These are phyloP conservation scores for Papilio demoleus DNA, from an alignment of 2,888 invertebrate species.

Conservation along the genomic window DNA sequence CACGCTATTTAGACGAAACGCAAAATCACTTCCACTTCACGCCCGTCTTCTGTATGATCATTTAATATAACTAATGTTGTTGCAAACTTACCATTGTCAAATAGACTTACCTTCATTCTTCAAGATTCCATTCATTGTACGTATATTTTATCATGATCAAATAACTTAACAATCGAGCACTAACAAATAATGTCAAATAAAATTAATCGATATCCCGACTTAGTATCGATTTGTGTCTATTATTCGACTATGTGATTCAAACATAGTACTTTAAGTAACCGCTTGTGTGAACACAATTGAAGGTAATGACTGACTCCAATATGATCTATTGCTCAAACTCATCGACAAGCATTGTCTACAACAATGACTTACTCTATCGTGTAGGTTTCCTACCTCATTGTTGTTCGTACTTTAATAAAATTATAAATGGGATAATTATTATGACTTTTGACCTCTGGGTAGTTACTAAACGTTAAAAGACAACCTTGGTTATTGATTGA, in stretches of 20 bases:
- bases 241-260: background rate
- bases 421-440: slow-evolving; percentile 21
- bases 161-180: background rate
- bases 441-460: slow-evolving; percentile 26
- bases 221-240: background rate
- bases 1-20: too few species aligned
- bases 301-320: slow-evolving; percentile 37
- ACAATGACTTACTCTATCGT: slow-evolving; percentile 31
- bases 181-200: background rate
- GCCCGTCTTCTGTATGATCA: too few species aligned
- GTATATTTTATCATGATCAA: background rate
- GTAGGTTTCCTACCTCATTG: slow-evolving; percentile 20
- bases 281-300: slow-evolving; percentile 41
- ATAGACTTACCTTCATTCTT: too few species aligned
- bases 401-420: slow-evolving; percentile 28
- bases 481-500: slow-evolving; percentile 5
- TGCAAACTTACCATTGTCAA: too few species aligned
- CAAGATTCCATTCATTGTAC: background rate
- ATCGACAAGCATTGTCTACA: slow-evolving; percentile 37
- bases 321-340: slow-evolving; percentile 39
- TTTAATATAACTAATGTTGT: too few species aligned
- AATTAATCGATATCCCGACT: slow-evolving; percentile 25
- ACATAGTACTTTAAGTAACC: slow-evolving; percentile 32
- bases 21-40: too few species aligned
- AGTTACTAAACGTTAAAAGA: slow-evolving; percentile 10